Base-by-base conservation (phyloP, 1,140 invertebrate genomes). In the Hormaphis cornu region DNA sequence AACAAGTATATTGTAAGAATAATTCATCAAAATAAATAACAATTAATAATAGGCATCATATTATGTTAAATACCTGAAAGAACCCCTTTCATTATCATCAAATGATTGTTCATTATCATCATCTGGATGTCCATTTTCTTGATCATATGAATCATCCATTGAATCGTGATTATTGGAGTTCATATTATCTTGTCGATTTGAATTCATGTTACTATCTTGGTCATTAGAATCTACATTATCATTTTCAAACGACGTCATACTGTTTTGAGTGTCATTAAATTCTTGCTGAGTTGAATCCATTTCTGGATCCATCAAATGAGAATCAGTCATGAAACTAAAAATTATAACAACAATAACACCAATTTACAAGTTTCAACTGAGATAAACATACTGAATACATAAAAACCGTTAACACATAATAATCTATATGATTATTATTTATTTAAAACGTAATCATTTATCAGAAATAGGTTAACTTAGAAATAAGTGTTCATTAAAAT, bases 161-260 rank as follows among this genome's bases (percentile, higher is more conserved):
- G 40, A 33, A 5, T 63, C 59, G 16, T 46, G n/a, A 18, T 63
- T 33, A 5, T 63, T 44, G 48, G 59, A 63, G 16, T 63, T 63
- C 59, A 63, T 63, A 28, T 63, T 46, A 46, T 63, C 59, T 20
- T 63, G 59, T 46, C 42, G 42, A 63, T 63, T 46, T 44, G 59
- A 63, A 30, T 63, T 63, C 59, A 63, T 63, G 48, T 63, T 63
- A 63, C 59, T 63, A 33, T 63, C 59, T 63, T 63, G 59, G 14
- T 63, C 59, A 16, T 63, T 63, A 22, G 59, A 63, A 46, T 63
- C 59, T 44, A 63, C n/a, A 63, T 63, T 63, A 18, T 63, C 59
- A 48, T 63, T 63, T 63, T 46, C 37, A 61, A 61, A 61, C 7
- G 59, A 46, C 20, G 26, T 44, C 42, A 48, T 46, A 18, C 40